phyloP scores from a whole-genome alignment of 2,888 invertebrate genomes.

The Pristionchus maxplancki region DNA sequence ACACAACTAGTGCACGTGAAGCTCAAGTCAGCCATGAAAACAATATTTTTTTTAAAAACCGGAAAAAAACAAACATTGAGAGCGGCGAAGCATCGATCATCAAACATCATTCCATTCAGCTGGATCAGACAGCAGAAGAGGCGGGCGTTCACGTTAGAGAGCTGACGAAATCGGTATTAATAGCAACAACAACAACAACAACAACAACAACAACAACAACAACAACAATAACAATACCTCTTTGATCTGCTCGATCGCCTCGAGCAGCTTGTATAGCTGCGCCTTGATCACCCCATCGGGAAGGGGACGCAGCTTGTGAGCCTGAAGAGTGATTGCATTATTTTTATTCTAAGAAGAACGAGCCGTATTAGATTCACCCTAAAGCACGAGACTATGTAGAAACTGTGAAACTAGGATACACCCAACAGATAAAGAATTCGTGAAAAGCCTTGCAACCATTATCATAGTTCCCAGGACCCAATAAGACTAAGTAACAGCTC shows the following conservation, averaged over 20 bases:
- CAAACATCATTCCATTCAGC: conserved; percentile 37
- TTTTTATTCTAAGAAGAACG: too few relatives aligned
- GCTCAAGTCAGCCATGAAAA: background rate
- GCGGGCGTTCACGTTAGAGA: background rate
- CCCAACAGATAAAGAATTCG: too few relatives aligned
- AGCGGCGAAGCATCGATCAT: background rate
- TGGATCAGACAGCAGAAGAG: conserved; percentile 4
- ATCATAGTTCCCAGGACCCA: too few relatives aligned
- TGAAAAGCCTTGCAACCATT: too few relatives aligned
- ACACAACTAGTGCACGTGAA: background rate
- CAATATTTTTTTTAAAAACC: background rate
- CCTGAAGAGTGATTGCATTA: too few relatives aligned
- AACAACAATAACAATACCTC: background rate
- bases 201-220: too few relatives aligned
- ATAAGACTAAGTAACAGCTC: too few relatives aligned
- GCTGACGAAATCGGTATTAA: background rate
- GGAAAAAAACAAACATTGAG: background rate
- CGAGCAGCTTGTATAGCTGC: background rate
- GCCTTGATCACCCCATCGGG: conserved; percentile 12
- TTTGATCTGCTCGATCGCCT: conserved; percentile 4
- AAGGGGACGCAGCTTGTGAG: conserved; percentile 19
- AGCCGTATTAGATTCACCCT: too few relatives aligned
- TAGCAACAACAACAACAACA: background rate
- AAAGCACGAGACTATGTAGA: too few relatives aligned
- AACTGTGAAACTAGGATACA: background rate